Conservation (phyloP, 1,140 invertebrate species). For the Drosophila tsacasi region DNA sequence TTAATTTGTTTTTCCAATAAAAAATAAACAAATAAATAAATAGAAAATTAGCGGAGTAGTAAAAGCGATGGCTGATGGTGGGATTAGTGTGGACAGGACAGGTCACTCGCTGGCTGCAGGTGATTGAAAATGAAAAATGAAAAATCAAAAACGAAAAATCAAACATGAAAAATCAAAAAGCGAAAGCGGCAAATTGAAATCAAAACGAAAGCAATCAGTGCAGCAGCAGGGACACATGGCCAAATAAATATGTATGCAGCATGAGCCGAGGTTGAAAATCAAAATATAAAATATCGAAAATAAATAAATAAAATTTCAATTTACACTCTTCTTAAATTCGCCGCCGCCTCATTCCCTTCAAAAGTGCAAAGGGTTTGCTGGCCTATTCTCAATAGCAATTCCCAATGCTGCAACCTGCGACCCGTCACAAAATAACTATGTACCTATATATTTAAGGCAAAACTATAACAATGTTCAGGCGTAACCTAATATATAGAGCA, state of each 20-base stretch:
- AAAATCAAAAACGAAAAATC: conserved; percentile 8
- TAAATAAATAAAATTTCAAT: conserved; percentile 53
- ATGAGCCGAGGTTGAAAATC: conserved; percentile 28
- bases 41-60: not conserved
- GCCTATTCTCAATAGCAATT: not conserved
- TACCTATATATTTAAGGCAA: conserved; percentile 1
- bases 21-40: too few species aligned
- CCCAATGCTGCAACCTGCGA: not conserved
- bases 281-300: conserved; percentile 36
- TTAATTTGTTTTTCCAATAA: too few species aligned
- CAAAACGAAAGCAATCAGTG: conserved; percentile 38
- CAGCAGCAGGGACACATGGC: conserved; percentile 11
- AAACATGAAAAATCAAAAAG: conserved; percentile 17
- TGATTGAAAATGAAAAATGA: not conserved
- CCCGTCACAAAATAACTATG: not conserved
- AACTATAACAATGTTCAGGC: conserved; percentile 6
- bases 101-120: conserved; percentile 6
- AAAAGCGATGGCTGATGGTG: not conserved
- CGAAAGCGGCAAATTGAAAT: conserved; percentile 24
- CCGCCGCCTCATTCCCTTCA: not conserved
- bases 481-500: conserved; percentile 8
- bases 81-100: conserved; percentile 13
- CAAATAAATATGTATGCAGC: conserved; percentile 38
- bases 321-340: conserved; percentile 19
- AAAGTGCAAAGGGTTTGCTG: not conserved